Base-by-base conservation (phyloP, 23 tunicate species). In the Clavelina lepadiformis region DNA sequence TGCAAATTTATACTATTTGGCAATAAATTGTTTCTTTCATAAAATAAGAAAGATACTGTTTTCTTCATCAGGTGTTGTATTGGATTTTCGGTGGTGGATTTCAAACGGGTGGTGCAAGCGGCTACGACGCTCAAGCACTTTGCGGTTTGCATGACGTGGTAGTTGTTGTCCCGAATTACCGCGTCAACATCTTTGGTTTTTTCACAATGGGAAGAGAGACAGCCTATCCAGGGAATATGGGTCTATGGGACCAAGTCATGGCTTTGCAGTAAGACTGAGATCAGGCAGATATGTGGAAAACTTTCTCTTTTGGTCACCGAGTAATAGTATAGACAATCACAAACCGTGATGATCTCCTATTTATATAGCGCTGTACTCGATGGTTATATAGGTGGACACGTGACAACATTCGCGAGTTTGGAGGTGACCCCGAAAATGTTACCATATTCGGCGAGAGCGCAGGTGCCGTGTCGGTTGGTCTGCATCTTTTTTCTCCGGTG, bases 71-170 rank as follows among this genome's bases (percentile, higher is more conserved):
- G 85, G 85, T 79, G 0, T 28, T 79, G 38, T 69, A 68, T 33
- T 79, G 85, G 85, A 45, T 79, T 6, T 68, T 68, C 37, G 85
- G 85, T 1, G 85, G 85, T 1, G 85, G 56, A 1, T 60, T 79
- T 23, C 60, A 1, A 28, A 50, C 47, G 50, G 85, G 85, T 7
- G 51, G 31, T 2, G 54, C 78, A 21, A 35, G 28, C 5, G 28
- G 56, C 33, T 79, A 79, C 35, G 49, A 79, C 30, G 85, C 55
- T 0, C 33, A 35, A 1, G 63, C 47, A 2, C 35, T 79, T 2
- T 22, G 61, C 5, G 30, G 56, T 21, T 33, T 79, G 2, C 76
- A 79, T 29, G 85, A 79, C 28, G 76, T 79, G 20, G 76, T 79
- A 11, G 75, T 79, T 8, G 85, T 79, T 31, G 44, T 79, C 5